A percentile compares a stretch with the other conserved stretches of the same genome.
Conservation (phyloP, 2,113 vertebrate genomes). For the Hiodon tergisus region DNA sequence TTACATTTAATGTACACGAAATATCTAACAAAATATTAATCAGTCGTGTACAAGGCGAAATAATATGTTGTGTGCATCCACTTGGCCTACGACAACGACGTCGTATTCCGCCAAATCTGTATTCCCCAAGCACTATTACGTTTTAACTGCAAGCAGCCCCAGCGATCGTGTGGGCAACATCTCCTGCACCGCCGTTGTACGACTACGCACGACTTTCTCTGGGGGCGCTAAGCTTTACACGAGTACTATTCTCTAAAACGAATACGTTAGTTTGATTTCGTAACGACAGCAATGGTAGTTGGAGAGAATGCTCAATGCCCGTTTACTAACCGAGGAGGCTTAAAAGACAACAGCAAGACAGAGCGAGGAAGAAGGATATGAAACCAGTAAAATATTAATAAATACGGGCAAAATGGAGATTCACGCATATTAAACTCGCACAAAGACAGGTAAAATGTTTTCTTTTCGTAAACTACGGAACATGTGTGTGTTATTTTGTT, state of each 20-base stretch:
- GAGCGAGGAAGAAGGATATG: conserved; percentile 45
- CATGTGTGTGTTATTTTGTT: conserved; percentile 5
- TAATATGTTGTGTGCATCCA: background rate
- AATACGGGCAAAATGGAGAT: conserved; percentile 42
- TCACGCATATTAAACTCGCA: conserved; percentile 30
- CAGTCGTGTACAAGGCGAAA: background rate
- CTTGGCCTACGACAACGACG: conserved; percentile 1
- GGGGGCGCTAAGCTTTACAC: conserved; percentile 9
- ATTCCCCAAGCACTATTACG: conserved; percentile 14
- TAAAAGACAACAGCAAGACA: conserved; percentile 67
- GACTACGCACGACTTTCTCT: conserved; percentile 19
- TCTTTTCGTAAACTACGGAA: background rate
- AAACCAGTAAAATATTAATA: conserved; percentile 37
- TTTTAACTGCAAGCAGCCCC: conserved; percentile 3
- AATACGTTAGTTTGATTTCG: conserved; percentile 47
- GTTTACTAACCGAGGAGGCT: conserved; percentile 50
- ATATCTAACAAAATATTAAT: background rate
- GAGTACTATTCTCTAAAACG: conserved; percentile 41
- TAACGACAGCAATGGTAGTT: conserved; percentile 36
- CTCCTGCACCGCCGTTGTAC: background rate
- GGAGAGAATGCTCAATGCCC: conserved; percentile 48
- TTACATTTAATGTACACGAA: background rate
- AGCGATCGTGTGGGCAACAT: background rate
- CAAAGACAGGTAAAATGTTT: conserved; percentile 46
- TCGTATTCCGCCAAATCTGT: conserved; percentile 11